These are phyloP conservation scores for Drosophila sproati DNA, from an alignment of 1,140 invertebrate genomes.

Conservation along the genomic window DNA sequence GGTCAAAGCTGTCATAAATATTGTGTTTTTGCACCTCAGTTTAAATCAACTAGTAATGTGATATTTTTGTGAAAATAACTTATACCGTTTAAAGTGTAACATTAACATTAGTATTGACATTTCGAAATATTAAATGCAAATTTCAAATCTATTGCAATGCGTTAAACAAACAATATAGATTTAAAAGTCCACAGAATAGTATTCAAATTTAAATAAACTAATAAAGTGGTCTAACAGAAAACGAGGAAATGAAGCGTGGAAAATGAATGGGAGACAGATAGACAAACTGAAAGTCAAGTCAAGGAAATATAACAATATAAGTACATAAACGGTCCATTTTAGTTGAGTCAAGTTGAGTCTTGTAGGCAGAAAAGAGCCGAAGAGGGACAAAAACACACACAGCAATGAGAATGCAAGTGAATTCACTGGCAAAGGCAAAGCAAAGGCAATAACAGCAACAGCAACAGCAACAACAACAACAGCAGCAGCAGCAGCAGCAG, in stretches of 20 bases:
- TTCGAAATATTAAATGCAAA: too few species aligned
- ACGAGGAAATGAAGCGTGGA: background rate
- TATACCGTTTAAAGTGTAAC: too few species aligned
- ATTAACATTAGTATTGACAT: too few species aligned
- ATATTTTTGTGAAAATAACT: too few species aligned
- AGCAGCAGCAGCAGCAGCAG: slow-evolving; percentile 2
- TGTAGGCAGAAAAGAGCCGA: background rate
- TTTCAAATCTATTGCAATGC: too few species aligned
- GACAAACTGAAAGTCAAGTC: slow-evolving; percentile 9
- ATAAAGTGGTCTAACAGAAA: background rate
- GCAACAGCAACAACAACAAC: background rate
- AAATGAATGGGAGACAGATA: background rate
- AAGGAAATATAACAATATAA: slow-evolving; percentile 44
- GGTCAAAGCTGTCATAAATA: too few species aligned
- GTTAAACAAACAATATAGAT: too few species aligned
- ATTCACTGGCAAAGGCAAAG: slow-evolving; percentile 10
- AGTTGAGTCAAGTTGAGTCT: slow-evolving; percentile 37
- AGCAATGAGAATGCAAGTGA: slow-evolving; percentile 44
- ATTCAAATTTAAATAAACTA: slow-evolving; percentile 18
- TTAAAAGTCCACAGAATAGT: background rate
- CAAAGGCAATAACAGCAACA: background rate
- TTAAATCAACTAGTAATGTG: too few species aligned
- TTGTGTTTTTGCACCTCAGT: too few species aligned
- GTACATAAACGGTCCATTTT: slow-evolving; percentile 55
- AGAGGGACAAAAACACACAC: background rate